Percentiles rank a stretch among this genome's conserved stretches.
Conservation (phyloP, 2,797 vertebrate genomes). For the Typhlichthys subterraneus region DNA sequence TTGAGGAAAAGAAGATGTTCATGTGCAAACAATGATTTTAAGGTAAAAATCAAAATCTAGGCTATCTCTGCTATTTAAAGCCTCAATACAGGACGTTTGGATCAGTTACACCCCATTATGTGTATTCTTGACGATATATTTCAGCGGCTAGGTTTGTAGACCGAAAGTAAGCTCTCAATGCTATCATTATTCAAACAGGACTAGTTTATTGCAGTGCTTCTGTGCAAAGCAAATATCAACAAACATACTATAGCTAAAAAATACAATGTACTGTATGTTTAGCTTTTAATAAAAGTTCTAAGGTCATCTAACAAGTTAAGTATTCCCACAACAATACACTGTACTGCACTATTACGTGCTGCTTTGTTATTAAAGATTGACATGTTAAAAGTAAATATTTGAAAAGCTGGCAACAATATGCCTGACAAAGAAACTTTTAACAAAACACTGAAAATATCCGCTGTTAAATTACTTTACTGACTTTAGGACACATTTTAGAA, state of each 20-base stretch:
- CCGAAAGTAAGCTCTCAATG: conserved; percentile 26
- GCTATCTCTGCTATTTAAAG: conserved; percentile 51
- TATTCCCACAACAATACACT: no score
- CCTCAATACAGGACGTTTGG: conserved; percentile 17
- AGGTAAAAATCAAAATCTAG: conserved; percentile 38
- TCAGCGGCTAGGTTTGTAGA: conserved; percentile 15
- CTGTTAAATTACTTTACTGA: conserved; percentile 21
- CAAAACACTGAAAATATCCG: conserved; percentile 39
- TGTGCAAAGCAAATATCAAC: conserved; percentile 11
- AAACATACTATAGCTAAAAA: conserved; percentile 16
- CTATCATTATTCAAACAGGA: conserved; percentile 28
- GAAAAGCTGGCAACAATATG: conserved; percentile 38
- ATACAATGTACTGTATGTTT: conserved; percentile 1
- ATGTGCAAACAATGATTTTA: conserved; percentile 18
- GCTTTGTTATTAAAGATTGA: conserved; percentile 9
- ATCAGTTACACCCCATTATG: conserved; percentile 18
- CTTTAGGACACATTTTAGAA: conserved; percentile 27
- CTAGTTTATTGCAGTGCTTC: conserved; percentile 14
- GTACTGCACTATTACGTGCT: not conserved
- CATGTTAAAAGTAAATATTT: conserved; percentile 44
- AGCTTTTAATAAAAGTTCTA: conserved; percentile 1
- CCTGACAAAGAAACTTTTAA: conserved; percentile 47
- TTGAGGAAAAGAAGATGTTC: conserved; percentile 21
- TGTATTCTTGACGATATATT: conserved; percentile 31
- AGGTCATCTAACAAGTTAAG: not conserved